phyloP scores from a whole-genome alignment of 1,140 invertebrate genomes.

The Teleogryllus occipitalis region DNA sequence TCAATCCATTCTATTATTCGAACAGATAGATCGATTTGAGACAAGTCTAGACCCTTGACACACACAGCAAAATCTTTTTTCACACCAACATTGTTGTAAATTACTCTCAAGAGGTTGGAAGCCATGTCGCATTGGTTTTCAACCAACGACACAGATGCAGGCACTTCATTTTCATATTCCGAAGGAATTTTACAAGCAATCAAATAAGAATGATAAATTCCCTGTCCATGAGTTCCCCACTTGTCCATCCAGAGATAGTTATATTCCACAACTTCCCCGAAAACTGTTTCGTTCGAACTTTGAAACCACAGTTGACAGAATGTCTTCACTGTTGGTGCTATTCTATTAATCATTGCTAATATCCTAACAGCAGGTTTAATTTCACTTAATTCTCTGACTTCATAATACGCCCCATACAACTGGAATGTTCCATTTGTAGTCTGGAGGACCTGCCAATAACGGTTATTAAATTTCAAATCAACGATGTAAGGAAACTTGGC shows the following conservation, averaged over 20 bases:
- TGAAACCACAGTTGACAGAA: conserved; percentile 88
- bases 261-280: conserved; percentile 75
- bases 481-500: conserved; percentile 74
- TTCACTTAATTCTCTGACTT: conserved; percentile 62
- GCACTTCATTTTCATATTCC: conserved; percentile 58
- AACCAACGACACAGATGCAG: conserved; percentile 77
- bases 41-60: conserved; percentile 85
- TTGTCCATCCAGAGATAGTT: conserved; percentile 91
- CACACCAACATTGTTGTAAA: conserved; percentile 61
- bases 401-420: conserved; percentile 81
- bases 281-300: conserved; percentile 63
- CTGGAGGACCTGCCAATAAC: conserved; percentile 78
- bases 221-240: conserved; percentile 90
- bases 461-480: conserved; percentile 79
- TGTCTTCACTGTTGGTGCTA: conserved; percentile 71
- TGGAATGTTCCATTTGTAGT: conserved; percentile 79
- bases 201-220: conserved; percentile 83
- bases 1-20: conserved; percentile 90
- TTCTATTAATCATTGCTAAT: conserved; percentile 82
- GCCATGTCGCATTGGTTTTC: conserved; percentile 75
- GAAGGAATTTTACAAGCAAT: conserved; percentile 79
- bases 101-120: conserved; percentile 78
- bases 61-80: conserved; percentile 86
- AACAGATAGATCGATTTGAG: conserved; percentile 82
- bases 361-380: conserved; percentile 74